A percentile compares a stretch with the other conserved stretches of the same genome.
These are phyloP conservation scores for Ia io DNA, from an alignment of 2,113 vertebrate genomes.

Conservation along the genomic window DNA sequence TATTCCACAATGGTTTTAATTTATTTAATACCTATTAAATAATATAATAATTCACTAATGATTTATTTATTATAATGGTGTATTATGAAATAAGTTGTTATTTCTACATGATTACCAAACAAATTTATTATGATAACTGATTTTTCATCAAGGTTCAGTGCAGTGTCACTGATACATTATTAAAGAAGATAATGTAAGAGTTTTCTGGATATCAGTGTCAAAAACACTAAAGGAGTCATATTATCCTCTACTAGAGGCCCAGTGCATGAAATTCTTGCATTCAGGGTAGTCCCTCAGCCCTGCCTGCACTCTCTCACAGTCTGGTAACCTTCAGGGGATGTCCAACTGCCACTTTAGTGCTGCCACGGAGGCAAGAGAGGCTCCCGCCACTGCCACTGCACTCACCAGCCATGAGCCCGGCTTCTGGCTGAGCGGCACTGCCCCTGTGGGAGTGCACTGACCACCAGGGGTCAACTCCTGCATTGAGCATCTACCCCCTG, in stretches of 20 bases:
- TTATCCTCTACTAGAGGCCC: background rate
- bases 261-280: too few relatives aligned
- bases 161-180: background rate
- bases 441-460: too few relatives aligned
- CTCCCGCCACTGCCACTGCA: too few relatives aligned
- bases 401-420: too few relatives aligned
- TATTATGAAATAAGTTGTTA: conserved; percentile 45
- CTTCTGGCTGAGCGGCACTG: too few relatives aligned
- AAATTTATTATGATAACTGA: conserved; percentile 10
- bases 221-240: background rate
- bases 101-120: background rate
- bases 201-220: background rate
- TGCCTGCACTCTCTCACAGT: too few relatives aligned
- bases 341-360: too few relatives aligned
- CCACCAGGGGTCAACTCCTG: too few relatives aligned
- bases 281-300: too few relatives aligned
- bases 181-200: background rate
- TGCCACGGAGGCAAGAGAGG: too few relatives aligned
- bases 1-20: conserved; percentile 11
- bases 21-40: conserved; percentile 12
- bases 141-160: conserved; percentile 31
- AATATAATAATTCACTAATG: conserved; percentile 17
- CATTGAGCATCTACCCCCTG: too few relatives aligned
- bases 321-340: too few relatives aligned
- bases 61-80: background rate